Percentiles rank a stretch among this genome's conserved stretches.
These are phyloP conservation scores for Erpornis zantholeuca DNA, from an alignment of 2,113 vertebrate genomes.

Conservation along the genomic window DNA sequence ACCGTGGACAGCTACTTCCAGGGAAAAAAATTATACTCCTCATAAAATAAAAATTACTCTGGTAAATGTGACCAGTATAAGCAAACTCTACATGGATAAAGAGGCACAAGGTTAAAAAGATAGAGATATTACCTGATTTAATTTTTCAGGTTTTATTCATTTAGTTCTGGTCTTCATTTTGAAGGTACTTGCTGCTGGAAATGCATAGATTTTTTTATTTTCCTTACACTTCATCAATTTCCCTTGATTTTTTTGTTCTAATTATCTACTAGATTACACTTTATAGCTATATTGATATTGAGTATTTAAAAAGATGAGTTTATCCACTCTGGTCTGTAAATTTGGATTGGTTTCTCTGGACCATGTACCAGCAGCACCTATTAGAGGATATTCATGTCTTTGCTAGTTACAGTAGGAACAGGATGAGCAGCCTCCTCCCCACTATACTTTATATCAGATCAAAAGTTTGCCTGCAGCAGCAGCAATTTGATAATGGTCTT, in stretches of 20 bases:
- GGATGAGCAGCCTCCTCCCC: neutral
- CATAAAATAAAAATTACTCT: neutral
- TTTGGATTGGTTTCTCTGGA: neutral
- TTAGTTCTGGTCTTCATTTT: neutral
- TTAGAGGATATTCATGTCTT: constrained; percentile 1
- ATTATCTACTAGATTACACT: constrained; percentile 42
- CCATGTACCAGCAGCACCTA: neutral
- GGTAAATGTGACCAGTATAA: neutral
- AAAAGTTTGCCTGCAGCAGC: constrained; percentile 54
- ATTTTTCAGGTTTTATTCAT: neutral
- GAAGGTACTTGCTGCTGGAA: neutral
- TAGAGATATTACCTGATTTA: neutral
- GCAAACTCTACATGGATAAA: neutral
- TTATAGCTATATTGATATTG: neutral
- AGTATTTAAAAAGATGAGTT: constrained; percentile 4
- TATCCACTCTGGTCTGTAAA: neutral
- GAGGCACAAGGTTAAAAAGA: neutral
- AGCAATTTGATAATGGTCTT: constrained; percentile 54
- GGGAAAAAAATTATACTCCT: neutral
- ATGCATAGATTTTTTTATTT: constrained; percentile 19
- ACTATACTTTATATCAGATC: constrained; percentile 17
- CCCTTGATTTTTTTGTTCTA: neutral
- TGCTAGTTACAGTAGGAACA: neutral
- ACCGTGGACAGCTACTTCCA: neutral
- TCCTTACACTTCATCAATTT: neutral